Percentiles rank a stretch among this genome's conserved stretches.
Evolutionary conservation across 2,113 vertebrate species (phyloP).

Genomic region (Rhabdomys dilectus): DNA sequence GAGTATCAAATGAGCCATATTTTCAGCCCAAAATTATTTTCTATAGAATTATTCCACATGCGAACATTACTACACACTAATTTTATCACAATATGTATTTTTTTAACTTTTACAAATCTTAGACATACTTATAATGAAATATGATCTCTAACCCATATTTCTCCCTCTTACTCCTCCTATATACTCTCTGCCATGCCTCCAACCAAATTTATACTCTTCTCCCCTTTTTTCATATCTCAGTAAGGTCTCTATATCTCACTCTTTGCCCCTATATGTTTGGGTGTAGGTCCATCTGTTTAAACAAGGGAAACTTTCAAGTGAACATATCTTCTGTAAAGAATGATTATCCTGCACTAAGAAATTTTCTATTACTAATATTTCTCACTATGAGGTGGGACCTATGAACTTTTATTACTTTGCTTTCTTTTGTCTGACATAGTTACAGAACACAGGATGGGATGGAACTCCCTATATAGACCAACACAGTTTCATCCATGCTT

Average conservation of each 20-base stretch:
- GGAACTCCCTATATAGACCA: too few species aligned
- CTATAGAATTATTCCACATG: background rate
- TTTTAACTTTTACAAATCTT: background rate
- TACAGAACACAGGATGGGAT: background rate
- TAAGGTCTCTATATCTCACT: background rate
- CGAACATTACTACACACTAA: background rate
- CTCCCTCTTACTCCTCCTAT: background rate
- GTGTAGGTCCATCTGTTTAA: background rate
- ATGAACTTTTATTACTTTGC: background rate
- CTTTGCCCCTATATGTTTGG: background rate
- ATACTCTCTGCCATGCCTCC: background rate
- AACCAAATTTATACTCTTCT: background rate
- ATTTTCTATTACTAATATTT: background rate
- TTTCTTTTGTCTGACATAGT: background rate
- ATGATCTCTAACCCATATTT: background rate
- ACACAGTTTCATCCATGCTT: background rate
- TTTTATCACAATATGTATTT: background rate
- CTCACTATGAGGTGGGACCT: background rate
- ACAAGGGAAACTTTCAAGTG: background rate
- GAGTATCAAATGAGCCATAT: background rate
- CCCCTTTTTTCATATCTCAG: background rate
- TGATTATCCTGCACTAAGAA: background rate
- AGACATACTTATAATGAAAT: background rate
- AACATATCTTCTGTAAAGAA: background rate
- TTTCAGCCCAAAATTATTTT: background rate